Evolutionary conservation across 2,888 invertebrate species (phyloP).

Genomic region (Pardosa pseudoannulata): DNA sequence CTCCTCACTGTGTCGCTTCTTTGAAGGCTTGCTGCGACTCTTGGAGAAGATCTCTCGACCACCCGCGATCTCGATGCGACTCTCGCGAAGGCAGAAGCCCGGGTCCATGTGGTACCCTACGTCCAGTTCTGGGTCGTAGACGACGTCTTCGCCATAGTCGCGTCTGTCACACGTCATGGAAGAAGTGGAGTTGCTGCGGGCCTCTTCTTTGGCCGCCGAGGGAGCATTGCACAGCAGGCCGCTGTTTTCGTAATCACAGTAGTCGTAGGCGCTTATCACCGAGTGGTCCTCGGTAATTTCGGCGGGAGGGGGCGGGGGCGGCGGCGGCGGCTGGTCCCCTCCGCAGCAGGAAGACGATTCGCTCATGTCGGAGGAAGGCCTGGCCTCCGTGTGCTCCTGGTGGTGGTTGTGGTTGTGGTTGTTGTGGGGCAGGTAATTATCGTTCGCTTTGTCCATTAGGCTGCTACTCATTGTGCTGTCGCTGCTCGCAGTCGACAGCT

Average conservation of each 20-base stretch:
- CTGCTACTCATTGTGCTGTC: conserved; percentile 61
- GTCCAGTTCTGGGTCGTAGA: conserved; percentile 64
- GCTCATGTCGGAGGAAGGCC: conserved; percentile 62
- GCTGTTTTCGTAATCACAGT: conserved; percentile 67
- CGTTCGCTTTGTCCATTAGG: conserved; percentile 66
- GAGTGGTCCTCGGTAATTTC: conserved; percentile 58
- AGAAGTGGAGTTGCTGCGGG: conserved; percentile 48
- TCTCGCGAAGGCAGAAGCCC: conserved; percentile 72
- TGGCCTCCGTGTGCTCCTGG: conserved; percentile 11
- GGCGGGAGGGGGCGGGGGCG: conserved; percentile 48
- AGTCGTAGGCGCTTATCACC: conserved; percentile 70
- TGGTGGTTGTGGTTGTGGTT: conserved; percentile 54
- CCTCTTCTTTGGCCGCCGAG: conserved; percentile 47
- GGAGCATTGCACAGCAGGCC: conserved; percentile 28
- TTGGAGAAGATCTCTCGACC: conserved; percentile 90
- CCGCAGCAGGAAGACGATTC: conserved; percentile 65
- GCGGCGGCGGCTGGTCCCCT: conserved; percentile 29
- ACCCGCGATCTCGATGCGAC: conserved; percentile 81
- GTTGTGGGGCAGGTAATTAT: conserved; percentile 57
- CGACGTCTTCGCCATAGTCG: conserved; percentile 50
- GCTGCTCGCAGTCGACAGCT: conserved; percentile 60
- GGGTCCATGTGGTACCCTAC: conserved; percentile 64
- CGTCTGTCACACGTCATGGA: conserved; percentile 55
- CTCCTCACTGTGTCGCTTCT: conserved; percentile 81
- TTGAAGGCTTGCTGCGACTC: conserved; percentile 86